phyloP scores from a whole-genome alignment of 1,140 invertebrate genomes.

The Trachymyrmex cornetzi region DNA sequence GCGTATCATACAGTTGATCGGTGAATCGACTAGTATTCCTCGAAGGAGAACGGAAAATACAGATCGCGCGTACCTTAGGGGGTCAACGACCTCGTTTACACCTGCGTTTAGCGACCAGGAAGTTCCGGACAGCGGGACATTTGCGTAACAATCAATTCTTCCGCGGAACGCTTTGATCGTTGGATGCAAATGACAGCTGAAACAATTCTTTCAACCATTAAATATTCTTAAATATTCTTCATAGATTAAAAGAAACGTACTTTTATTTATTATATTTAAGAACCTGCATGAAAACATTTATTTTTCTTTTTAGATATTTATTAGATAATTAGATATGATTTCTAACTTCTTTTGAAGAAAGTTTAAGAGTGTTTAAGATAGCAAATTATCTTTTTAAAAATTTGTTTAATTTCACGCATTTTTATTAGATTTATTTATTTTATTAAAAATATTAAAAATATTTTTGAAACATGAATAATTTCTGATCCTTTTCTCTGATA shows the following conservation, averaged over 20 bases:
- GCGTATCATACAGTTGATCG: slow-evolving; percentile 4
- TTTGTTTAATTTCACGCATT: not conserved
- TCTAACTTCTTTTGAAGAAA: not conserved
- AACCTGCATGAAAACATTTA: not conserved
- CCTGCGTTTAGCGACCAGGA: slow-evolving; percentile 51
- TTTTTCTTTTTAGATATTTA: not conserved
- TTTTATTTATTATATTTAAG: slow-evolving; percentile 1
- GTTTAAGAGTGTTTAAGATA: not conserved
- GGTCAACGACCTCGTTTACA: slow-evolving; percentile 60
- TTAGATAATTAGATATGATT: not conserved
- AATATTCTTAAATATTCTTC: not conserved
- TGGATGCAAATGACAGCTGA: not conserved
- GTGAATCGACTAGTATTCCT: slow-evolving; percentile 32
- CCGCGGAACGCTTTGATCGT: slow-evolving; percentile 10
- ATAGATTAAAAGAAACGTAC: not conserved
- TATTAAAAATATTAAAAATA: not conserved
- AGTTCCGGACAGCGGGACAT: slow-evolving; percentile 57
- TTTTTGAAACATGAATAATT: not conserved
- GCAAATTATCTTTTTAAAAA: not conserved
- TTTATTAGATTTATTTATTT: not conserved
- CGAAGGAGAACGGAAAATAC: slow-evolving; percentile 61
- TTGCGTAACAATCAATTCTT: slow-evolving; percentile 71
- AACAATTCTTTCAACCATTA: not conserved
- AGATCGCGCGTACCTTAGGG: not conserved
- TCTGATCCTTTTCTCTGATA: not conserved